Evolutionary conservation across 2,888 invertebrate genomes (phyloP).

Genomic region (Exocentrus adspersus): DNA sequence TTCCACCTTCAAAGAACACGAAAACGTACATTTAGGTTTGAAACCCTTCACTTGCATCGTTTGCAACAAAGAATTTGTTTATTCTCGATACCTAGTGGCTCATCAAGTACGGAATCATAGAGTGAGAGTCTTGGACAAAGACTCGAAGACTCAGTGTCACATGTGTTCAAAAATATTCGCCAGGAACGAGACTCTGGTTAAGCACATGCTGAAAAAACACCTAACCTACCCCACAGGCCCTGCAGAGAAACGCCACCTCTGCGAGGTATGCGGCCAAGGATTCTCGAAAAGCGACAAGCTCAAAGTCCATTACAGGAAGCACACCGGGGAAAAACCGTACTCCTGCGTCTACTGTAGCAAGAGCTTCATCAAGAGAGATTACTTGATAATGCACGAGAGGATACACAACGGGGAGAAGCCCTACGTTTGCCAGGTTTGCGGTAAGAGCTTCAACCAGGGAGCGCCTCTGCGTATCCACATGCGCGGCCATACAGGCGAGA

Average conservation of each 20-base stretch:
- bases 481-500: slow-evolving; percentile 70
- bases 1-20: slow-evolving; percentile 63
- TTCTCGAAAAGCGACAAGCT: slow-evolving; percentile 56
- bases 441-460: slow-evolving; percentile 71
- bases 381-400: slow-evolving; percentile 70
- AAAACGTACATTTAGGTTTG: slow-evolving; percentile 60
- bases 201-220: slow-evolving; percentile 61
- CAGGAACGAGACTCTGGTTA: slow-evolving; percentile 58
- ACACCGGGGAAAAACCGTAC: slow-evolving; percentile 58
- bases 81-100: slow-evolving; percentile 50
- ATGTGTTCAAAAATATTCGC: slow-evolving; percentile 55
- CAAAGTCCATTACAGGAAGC: slow-evolving; percentile 56
- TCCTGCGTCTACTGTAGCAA: slow-evolving; percentile 57
- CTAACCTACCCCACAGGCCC: slow-evolving; percentile 47
- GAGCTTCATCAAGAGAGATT: slow-evolving; percentile 57
- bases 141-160: slow-evolving; percentile 60
- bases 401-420: slow-evolving; percentile 73
- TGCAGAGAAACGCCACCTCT: slow-evolving; percentile 52
- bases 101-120: slow-evolving; percentile 54
- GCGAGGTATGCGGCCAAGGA: slow-evolving; percentile 58
- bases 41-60: slow-evolving; percentile 62
- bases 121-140: slow-evolving; percentile 59
- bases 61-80: slow-evolving; percentile 62
- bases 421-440: slow-evolving; percentile 70
- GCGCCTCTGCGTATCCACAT: slow-evolving; percentile 71